phyloP scores from a whole-genome alignment of 64 coral and sea anemone species.

The Montipora capricornis region DNA sequence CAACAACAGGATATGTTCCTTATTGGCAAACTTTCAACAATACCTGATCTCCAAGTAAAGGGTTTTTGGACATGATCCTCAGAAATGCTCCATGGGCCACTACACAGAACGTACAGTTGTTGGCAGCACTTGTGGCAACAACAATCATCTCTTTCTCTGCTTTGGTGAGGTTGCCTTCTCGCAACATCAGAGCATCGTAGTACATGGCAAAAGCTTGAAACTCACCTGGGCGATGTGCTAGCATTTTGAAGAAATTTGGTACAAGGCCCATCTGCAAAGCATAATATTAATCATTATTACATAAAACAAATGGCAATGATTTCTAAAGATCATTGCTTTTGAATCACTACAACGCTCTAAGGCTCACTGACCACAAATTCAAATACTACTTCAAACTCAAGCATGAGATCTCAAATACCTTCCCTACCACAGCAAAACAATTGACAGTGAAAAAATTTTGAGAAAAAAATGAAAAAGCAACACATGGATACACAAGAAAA shows the following conservation, averaged over 20 bases:
- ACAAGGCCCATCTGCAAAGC: constrained; percentile 50
- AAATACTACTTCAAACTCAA: too few relatives aligned
- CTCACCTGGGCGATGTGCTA: constrained; percentile 92
- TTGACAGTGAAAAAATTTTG: too few relatives aligned
- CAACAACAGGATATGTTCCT: too few relatives aligned
- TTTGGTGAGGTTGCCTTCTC: constrained; percentile 85
- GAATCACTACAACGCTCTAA: too few relatives aligned
- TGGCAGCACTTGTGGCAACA: constrained; percentile 86
- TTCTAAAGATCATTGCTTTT: too few relatives aligned
- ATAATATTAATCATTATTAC: too few relatives aligned
- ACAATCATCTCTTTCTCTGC: constrained; percentile 96
- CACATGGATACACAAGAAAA: too few relatives aligned
- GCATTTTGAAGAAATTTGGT: constrained; percentile 87
- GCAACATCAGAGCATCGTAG: constrained; percentile 82
- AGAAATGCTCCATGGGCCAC: constrained; percentile 89
- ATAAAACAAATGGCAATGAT: too few relatives aligned
- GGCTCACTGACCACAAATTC: too few relatives aligned
- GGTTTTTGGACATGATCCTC: constrained; percentile 92
- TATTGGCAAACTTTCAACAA: not conserved
- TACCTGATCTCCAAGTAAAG: constrained; percentile 90
- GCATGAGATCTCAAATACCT: too few relatives aligned
- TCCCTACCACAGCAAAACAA: too few relatives aligned
- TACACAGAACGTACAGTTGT: constrained; percentile 96
- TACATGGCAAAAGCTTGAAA: constrained; percentile 92
- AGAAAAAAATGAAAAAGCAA: too few relatives aligned